Conservation (phyloP, 2,888 invertebrate species). For the Morpho achilles region DNA sequence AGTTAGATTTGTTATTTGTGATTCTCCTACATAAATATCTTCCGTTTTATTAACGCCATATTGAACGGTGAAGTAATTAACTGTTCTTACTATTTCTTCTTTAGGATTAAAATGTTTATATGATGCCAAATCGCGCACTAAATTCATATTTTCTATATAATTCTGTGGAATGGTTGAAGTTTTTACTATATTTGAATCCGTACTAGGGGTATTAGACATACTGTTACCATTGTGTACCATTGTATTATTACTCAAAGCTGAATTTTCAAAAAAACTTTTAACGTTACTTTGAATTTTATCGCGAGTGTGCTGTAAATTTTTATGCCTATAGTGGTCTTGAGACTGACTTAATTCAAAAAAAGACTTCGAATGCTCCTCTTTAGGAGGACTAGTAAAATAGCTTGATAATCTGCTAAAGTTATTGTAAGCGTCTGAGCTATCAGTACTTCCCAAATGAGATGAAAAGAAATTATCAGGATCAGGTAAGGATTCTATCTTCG, state of each 20-base stretch:
- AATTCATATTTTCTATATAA: slow-evolving; percentile 37
- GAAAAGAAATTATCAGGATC: slow-evolving; percentile 58
- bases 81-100: slow-evolving; percentile 47
- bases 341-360: slow-evolving; percentile 74
- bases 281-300: slow-evolving; percentile 22
- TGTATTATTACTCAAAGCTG: neutral
- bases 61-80: slow-evolving; percentile 61
- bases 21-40: slow-evolving; percentile 28
- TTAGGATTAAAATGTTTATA: slow-evolving; percentile 38
- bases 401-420: slow-evolving; percentile 61
- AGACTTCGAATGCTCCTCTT: slow-evolving; percentile 63
- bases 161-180: slow-evolving; percentile 38
- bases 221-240: no score
- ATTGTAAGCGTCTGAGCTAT: slow-evolving; percentile 30
- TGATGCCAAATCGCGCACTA: slow-evolving; percentile 60
- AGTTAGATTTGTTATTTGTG: slow-evolving; percentile 14
- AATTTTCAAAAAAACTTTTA: slow-evolving; percentile 27
- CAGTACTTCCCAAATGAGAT: slow-evolving; percentile 27
- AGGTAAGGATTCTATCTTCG: slow-evolving; percentile 32
- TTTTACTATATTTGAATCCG: slow-evolving; percentile 13
- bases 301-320: slow-evolving; percentile 19
- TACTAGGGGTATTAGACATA: neutral
- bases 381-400: slow-evolving; percentile 56
- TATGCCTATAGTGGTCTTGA: slow-evolving; percentile 65
- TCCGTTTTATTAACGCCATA: slow-evolving; percentile 36